Conservation (phyloP, 2,888 invertebrate genomes). For the Synergus gifuensis region DNA sequence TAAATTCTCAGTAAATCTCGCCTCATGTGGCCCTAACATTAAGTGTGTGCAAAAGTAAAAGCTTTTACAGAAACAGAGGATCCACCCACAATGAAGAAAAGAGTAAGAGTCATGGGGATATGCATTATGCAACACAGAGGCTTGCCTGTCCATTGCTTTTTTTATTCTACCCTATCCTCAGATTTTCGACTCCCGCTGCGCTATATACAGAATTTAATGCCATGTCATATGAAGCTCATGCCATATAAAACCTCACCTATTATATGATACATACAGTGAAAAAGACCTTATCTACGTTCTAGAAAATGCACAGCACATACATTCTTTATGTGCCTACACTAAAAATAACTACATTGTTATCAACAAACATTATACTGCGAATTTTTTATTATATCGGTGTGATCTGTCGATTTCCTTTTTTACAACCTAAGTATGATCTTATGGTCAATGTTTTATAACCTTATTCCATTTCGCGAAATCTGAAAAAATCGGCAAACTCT, state of each 20-base stretch:
- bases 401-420: not conserved
- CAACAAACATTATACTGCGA: not conserved
- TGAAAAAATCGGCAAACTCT: not conserved
- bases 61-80: not conserved
- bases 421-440: not conserved
- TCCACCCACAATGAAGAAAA: not conserved
- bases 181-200: constrained; percentile 6
- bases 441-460: not conserved
- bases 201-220: constrained; percentile 5
- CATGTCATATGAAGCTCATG: constrained; percentile 21
- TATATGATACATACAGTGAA: constrained; percentile 14
- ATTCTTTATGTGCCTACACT: not conserved
- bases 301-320: not conserved
- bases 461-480: not conserved
- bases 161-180: constrained; percentile 25
- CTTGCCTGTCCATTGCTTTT: constrained; percentile 45
- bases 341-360: not conserved
- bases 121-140: constrained; percentile 51
- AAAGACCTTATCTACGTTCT: constrained; percentile 2
- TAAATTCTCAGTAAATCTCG: not conserved
- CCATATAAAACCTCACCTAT: constrained; percentile 21
- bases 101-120: constrained; percentile 47
- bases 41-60: not conserved
- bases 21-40: not conserved
- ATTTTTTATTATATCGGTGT: not conserved